Conservation (phyloP, 2,113 vertebrate species). For the Corapipo altera region DNA sequence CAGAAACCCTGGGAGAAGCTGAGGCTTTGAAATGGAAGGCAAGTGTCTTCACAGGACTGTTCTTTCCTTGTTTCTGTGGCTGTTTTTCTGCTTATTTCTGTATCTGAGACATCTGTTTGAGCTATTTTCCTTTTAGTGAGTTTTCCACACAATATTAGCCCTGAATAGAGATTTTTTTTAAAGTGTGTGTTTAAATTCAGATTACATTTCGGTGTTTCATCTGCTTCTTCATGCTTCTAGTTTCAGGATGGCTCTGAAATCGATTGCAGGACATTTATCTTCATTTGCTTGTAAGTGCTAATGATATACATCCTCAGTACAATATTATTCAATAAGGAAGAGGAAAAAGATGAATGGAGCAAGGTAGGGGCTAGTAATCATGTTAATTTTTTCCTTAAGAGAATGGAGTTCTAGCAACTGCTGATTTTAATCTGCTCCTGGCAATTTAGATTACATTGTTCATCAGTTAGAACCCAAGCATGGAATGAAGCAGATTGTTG, state of each 20-base stretch:
- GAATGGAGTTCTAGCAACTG: not conserved
- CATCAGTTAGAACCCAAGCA: not conserved
- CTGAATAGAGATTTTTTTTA: not conserved
- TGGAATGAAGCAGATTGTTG: not conserved
- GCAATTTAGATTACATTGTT: not conserved
- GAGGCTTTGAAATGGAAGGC: not conserved
- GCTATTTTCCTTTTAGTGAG: not conserved
- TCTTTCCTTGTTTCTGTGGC: not conserved
- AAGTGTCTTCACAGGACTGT: not conserved
- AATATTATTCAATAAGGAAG: not conserved
- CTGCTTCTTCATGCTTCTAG: not conserved
- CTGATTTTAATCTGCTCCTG: not conserved
- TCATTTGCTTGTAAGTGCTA: not conserved
- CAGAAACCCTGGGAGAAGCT: not conserved
- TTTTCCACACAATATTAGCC: not conserved
- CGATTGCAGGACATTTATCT: not conserved
- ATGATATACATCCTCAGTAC: not conserved
- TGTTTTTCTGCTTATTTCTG: not conserved
- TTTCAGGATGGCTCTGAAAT: not conserved
- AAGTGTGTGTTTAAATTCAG: not conserved
- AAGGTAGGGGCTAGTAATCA: not conserved
- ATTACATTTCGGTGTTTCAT: not conserved
- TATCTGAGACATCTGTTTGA: not conserved
- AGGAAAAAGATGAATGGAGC: not conserved
- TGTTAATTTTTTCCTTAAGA: not conserved